A percentile compares a stretch with the other conserved stretches of the same genome.
phyloP scores from a whole-genome alignment of 2,113 vertebrate genomes.

The Cricetomys ansorgei region DNA sequence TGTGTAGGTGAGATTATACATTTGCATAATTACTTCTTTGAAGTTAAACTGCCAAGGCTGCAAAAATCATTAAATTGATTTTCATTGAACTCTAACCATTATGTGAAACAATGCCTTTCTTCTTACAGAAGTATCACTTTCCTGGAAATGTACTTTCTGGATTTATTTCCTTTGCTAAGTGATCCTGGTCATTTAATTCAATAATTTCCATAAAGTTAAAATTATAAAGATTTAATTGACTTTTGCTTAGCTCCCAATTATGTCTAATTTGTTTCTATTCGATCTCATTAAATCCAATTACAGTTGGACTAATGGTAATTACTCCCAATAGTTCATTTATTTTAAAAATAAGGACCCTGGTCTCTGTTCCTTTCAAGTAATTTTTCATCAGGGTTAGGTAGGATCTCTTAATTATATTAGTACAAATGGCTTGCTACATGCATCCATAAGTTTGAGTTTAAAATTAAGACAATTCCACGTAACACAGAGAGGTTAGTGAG shows the following conservation, averaged over 20 bases:
- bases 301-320: conserved; percentile 76
- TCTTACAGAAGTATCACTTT: conserved; percentile 51
- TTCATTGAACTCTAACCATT: conserved; percentile 70
- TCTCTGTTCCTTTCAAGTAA: conserved; percentile 78
- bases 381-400: conserved; percentile 75
- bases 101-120: conserved; percentile 62
- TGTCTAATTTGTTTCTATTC: conserved; percentile 82
- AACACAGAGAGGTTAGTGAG: conserved; percentile 51
- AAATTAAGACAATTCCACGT: neutral
- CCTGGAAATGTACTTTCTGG: conserved; percentile 72
- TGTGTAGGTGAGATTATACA: conserved; percentile 50
- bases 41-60: conserved; percentile 57
- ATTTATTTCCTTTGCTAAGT: conserved; percentile 78
- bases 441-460: conserved; percentile 64
- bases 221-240: conserved; percentile 77
- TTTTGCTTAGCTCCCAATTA: conserved; percentile 83
- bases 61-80: conserved; percentile 66
- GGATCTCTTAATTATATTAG: conserved; percentile 77
- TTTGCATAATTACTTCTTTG: conserved; percentile 64
- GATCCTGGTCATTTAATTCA: conserved; percentile 83
- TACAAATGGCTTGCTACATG: conserved; percentile 67
- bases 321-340: conserved; percentile 78
- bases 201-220: conserved; percentile 84
- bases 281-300: conserved; percentile 82
- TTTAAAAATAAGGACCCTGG: conserved; percentile 78